These are phyloP conservation scores for Rhagoletis pomonella DNA, from an alignment of 1,140 invertebrate genomes.

Conservation along the genomic window DNA sequence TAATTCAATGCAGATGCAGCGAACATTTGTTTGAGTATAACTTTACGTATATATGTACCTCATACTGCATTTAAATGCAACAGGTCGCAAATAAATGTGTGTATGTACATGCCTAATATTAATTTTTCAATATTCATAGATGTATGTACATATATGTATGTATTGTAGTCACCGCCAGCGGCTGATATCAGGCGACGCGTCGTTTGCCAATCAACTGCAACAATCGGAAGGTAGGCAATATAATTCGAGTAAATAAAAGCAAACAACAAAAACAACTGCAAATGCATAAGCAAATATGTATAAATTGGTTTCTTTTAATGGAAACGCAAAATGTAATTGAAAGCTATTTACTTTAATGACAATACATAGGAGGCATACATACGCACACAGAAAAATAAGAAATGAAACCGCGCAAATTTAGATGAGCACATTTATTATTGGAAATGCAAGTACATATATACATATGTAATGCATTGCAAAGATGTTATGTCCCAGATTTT, in stretches of 20 bases:
- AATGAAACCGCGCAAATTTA: not conserved
- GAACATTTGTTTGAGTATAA: too few species aligned
- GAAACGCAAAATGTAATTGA: not conserved
- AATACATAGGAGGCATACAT: not conserved
- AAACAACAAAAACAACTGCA: not conserved
- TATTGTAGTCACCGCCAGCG: not conserved
- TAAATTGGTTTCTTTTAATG: conserved; percentile 19
- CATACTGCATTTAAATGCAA: too few species aligned
- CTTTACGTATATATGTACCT: too few species aligned
- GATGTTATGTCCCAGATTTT: not conserved
- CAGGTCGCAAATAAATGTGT: too few species aligned
- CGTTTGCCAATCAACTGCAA: not conserved
- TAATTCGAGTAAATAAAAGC: not conserved
- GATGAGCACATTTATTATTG: not conserved
- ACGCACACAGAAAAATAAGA: not conserved
- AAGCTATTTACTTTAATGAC: conserved; percentile 15
- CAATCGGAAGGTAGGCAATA: not conserved
- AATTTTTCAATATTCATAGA: not conserved
- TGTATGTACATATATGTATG: not conserved
- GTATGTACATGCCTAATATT: too few species aligned
- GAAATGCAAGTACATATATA: not conserved
- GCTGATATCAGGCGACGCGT: not conserved
- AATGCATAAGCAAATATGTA: not conserved
- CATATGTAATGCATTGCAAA: not conserved
- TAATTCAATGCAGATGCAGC: too few species aligned